Percentiles rank a stretch among this genome's conserved stretches.
Conservation (phyloP, 2,888 invertebrate species). For the Troglohyphantes excavatus region DNA sequence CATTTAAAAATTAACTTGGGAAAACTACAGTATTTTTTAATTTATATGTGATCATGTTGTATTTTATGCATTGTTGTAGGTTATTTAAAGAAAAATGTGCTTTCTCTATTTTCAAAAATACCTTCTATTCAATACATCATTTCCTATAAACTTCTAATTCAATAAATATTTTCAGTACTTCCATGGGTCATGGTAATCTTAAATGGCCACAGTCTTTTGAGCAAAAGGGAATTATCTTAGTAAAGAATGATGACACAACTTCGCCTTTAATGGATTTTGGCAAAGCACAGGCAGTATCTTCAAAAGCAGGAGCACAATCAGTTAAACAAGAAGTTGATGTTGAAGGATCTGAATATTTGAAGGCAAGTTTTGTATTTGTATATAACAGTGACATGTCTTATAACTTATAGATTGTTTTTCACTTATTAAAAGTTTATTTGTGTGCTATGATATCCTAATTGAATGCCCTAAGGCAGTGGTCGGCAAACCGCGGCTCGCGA, state of each 20-base stretch:
- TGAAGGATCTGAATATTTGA: constrained; percentile 55
- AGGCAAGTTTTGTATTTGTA: constrained; percentile 46
- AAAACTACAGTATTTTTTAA: no score
- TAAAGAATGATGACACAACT: background rate
- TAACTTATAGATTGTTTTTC: no score
- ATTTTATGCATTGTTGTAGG: no score
- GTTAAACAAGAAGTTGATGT: constrained; percentile 31
- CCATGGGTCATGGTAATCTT: constrained; percentile 12
- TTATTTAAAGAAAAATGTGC: background rate
- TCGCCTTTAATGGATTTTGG: background rate
- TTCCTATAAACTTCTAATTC: background rate
- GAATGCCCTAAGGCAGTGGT: no score
- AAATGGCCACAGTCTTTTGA: constrained; percentile 59
- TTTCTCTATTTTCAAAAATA: background rate
- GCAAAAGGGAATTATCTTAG: constrained; percentile 46
- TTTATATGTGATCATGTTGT: no score
- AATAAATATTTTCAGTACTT: constrained; percentile 15
- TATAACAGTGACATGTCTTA: no score
- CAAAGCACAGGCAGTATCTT: constrained; percentile 3
- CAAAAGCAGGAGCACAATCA: constrained; percentile 37
- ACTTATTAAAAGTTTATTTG: no score
- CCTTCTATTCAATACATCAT: background rate
- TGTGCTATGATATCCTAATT: no score
- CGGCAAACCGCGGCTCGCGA: no score
- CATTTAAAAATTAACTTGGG: no score